Evolutionary conservation across 2,113 vertebrate species (phyloP).

Genomic region (Mustela nigripes): DNA sequence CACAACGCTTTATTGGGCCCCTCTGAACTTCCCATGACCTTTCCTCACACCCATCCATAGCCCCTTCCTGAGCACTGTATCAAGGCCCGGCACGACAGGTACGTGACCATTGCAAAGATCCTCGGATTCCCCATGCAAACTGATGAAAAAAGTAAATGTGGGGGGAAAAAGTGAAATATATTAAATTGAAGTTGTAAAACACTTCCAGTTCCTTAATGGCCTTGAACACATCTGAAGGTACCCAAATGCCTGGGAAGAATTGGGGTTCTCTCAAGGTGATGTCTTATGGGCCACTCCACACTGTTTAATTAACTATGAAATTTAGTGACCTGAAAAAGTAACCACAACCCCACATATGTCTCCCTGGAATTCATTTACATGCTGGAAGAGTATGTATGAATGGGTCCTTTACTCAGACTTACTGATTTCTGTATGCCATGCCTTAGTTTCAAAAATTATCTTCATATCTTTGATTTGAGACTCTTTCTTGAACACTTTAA

Average conservation of each 20-base stretch:
- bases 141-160: neutral
- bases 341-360: neutral
- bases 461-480: constrained; percentile 53
- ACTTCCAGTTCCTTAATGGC: neutral
- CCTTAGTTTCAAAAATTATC: constrained; percentile 43
- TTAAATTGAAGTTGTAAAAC: neutral
- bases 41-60: neutral
- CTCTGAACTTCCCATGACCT: neutral
- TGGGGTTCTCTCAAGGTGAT: neutral
- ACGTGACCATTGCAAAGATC: neutral
- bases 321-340: neutral
- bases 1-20: neutral
- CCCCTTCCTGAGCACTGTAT: neutral
- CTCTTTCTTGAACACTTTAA: constrained; percentile 38
- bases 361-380: constrained; percentile 18
- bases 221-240: neutral
- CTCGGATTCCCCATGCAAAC: neutral
- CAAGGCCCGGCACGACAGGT: neutral
- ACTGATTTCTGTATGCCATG: neutral
- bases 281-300: neutral
- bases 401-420: neutral
- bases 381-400: neutral
- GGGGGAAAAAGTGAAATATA: neutral
- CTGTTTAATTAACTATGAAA: constrained; percentile 42
- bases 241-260: neutral